Conservation (phyloP, 2,888 invertebrate genomes). For the Erebia aethiops region DNA sequence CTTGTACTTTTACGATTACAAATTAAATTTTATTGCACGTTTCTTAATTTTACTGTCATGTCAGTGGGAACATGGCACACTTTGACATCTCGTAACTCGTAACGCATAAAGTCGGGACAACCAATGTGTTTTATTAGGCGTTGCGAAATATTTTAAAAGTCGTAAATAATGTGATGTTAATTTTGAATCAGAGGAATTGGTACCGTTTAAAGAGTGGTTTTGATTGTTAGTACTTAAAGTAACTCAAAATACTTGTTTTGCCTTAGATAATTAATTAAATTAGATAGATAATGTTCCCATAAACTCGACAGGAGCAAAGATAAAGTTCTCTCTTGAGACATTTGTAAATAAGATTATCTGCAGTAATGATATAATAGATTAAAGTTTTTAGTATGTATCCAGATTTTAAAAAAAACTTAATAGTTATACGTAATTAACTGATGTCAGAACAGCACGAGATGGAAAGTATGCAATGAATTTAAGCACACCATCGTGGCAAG, state of each 20-base stretch:
- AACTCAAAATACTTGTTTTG: not conserved
- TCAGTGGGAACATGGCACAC: conserved; percentile 50
- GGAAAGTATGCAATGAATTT: not conserved
- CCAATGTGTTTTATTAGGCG: conserved; percentile 43
- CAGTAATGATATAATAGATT: too few species aligned
- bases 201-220: conserved; percentile 2
- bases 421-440: too few species aligned
- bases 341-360: too few species aligned
- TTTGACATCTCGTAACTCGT: conserved; percentile 48
- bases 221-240: not conserved
- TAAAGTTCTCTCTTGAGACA: too few species aligned
- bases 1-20: conserved; percentile 61
- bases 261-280: too few species aligned
- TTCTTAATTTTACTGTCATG: conserved; percentile 56
- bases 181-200: conserved; percentile 12
- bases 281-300: too few species aligned
- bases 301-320: too few species aligned
- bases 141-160: conserved; percentile 39
- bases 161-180: conserved; percentile 25
- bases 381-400: too few species aligned
- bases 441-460: too few species aligned
- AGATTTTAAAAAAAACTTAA: too few species aligned
- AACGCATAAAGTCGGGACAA: conserved; percentile 40
- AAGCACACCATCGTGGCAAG: not conserved
- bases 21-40: conserved; percentile 53